These are phyloP conservation scores for Megalopta genalis DNA, from an alignment of 1,140 invertebrate genomes.

Conservation along the genomic window DNA sequence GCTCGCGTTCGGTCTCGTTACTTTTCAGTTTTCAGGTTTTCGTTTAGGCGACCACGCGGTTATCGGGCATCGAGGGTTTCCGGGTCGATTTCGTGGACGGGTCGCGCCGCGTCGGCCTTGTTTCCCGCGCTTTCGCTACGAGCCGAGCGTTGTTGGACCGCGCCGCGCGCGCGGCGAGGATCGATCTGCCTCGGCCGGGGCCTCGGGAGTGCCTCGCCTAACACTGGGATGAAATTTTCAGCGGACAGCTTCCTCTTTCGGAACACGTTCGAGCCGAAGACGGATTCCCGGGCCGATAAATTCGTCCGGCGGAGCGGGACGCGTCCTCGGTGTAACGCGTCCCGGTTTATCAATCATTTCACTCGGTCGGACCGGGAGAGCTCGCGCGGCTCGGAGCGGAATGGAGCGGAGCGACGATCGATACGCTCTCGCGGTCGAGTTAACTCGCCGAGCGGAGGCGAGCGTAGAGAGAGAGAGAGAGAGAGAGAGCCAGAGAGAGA, in stretches of 20 bases:
- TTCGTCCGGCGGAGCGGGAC: not conserved
- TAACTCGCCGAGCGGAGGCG: not conserved
- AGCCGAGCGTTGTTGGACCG: no score
- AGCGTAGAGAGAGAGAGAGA: not conserved
- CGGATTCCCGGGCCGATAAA: constrained; percentile 24
- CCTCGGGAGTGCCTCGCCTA: not conserved
- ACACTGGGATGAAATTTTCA: constrained; percentile 31
- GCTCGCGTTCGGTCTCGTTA: no score
- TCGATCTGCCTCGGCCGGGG: constrained; percentile 19
- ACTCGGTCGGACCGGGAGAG: not conserved
- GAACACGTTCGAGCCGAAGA: constrained; percentile 25
- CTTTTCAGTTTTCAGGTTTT: no score
- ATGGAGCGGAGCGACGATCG: no score
- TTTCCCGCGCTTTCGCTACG: not conserved
- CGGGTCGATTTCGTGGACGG: constrained; percentile 1
- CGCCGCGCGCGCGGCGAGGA: no score
- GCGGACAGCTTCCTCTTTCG: constrained; percentile 20
- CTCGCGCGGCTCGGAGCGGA: not conserved
- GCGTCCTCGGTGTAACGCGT: not conserved
- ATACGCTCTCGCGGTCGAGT: not conserved
- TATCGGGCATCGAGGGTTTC: not conserved
- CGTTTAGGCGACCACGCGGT: not conserved
- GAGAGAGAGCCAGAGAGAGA: no score
- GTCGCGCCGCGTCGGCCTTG: no score
- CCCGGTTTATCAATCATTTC: not conserved